A percentile compares a stretch with the other conserved stretches of the same genome.
Evolutionary conservation across 2,113 vertebrate genomes (phyloP).

Genomic region (Microtus pennsylvanicus): DNA sequence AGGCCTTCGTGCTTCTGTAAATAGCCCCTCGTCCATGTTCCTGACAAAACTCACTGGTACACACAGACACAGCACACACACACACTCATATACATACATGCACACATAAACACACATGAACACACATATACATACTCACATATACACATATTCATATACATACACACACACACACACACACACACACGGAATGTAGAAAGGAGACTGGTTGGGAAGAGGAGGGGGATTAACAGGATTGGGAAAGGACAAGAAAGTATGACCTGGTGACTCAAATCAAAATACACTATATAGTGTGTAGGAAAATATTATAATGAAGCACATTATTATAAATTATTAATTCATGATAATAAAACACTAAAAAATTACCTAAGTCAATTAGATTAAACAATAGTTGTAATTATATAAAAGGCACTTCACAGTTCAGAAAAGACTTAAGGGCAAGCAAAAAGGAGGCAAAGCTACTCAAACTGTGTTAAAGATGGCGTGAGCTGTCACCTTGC

Average conservation of each 20-base stretch:
- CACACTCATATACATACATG: background rate
- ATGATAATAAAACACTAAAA: background rate
- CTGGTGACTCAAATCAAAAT: background rate
- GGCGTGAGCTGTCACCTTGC: background rate
- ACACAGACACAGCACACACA: background rate
- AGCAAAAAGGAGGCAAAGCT: slow-evolving; percentile 36
- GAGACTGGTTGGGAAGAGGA: no score
- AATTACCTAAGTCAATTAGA: slow-evolving; percentile 64
- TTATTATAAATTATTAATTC: background rate
- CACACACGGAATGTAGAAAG: no score
- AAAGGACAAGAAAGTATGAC: background rate
- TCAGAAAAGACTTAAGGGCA: background rate
- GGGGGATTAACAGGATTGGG: background rate
- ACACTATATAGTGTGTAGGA: no score
- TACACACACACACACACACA: background rate
- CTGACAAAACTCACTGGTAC: background rate
- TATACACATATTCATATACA: no score
- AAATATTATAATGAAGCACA: background rate
- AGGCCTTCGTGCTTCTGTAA: background rate
- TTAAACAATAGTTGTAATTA: slow-evolving; percentile 56
- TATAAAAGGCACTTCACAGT: slow-evolving; percentile 19
- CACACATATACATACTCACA: no score
- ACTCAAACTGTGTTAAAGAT: slow-evolving; percentile 4
- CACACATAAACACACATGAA: background rate
- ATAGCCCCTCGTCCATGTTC: background rate